A percentile compares a stretch with the other conserved stretches of the same genome.
These are phyloP conservation scores for Asarcornis scutulata DNA, from an alignment of 2,113 vertebrate genomes.

Conservation along the genomic window DNA sequence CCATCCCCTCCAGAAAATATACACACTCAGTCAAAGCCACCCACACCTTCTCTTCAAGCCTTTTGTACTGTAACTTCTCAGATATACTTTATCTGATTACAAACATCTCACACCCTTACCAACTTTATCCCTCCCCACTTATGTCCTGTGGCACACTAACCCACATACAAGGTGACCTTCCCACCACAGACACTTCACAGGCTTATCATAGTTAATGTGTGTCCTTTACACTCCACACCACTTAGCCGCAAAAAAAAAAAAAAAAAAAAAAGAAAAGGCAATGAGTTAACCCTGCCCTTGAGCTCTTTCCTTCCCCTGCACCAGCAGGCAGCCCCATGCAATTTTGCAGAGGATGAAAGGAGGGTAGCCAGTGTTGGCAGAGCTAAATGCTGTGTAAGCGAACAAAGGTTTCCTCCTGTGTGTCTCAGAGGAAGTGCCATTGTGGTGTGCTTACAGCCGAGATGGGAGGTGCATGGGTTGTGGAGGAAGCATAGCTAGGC, in stretches of 20 bases:
- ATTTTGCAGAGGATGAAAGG: not conserved
- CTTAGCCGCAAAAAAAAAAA: too few relatives aligned
- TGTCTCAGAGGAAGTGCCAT: not conserved
- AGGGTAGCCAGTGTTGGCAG: not conserved
- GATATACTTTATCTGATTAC: not conserved
- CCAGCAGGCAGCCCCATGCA: not conserved
- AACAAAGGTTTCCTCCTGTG: not conserved
- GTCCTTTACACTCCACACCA: not conserved
- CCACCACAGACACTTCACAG: not conserved
- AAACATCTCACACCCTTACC: not conserved
- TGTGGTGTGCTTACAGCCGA: accelerated
- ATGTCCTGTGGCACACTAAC: not conserved
- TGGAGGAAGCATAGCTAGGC: not conserved
- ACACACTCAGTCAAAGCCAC: not conserved
- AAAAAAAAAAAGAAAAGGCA: too few relatives aligned
- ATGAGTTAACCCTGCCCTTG: not conserved
- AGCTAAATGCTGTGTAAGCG: not conserved
- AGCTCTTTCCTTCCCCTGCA: not conserved
- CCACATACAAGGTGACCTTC: accelerated
- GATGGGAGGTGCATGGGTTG: not conserved
- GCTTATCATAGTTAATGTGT: not conserved
- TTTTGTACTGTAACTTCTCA: not conserved
- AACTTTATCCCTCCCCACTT: not conserved
- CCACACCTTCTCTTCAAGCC: not conserved
- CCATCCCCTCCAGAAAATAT: not conserved